A percentile compares a stretch with the other conserved stretches of the same genome.
Evolutionary conservation across 1,140 invertebrate species (phyloP).

Genomic region (Dryas iulia): DNA sequence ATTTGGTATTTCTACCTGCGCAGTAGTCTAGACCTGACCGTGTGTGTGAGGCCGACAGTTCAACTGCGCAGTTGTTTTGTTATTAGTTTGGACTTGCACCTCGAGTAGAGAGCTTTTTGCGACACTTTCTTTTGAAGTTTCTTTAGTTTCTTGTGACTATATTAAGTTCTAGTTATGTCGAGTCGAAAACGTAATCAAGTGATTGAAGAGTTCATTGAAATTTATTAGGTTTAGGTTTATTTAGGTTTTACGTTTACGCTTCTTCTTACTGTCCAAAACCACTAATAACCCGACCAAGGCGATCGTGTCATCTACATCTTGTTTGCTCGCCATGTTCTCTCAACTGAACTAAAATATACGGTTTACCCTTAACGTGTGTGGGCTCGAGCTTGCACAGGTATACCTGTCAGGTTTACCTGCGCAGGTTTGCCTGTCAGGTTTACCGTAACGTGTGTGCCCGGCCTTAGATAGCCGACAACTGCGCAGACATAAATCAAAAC

Average conservation of each 20-base stretch:
- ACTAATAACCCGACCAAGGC: background rate
- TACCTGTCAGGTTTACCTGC: background rate
- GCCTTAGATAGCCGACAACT: no score
- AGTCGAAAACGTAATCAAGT: background rate
- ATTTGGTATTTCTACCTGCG: no score
- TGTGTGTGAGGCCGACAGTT: no score
- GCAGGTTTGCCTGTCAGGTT: background rate
- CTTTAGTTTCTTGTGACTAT: background rate
- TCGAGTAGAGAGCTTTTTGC: background rate
- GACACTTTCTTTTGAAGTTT: no score
- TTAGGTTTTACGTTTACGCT: background rate
- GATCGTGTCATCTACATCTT: background rate
- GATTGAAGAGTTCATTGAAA: slow-evolving; percentile 25
- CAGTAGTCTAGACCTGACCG: no score
- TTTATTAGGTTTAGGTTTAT: no score
- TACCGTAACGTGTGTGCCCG: slow-evolving; percentile 3
- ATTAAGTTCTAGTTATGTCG: background rate
- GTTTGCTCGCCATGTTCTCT: background rate
- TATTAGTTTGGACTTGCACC: background rate
- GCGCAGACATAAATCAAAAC: no score
- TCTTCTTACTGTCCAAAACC: background rate
- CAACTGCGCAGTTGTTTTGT: slow-evolving; percentile 1
- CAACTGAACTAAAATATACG: slow-evolving; percentile 4
- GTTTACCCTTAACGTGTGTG: no score
- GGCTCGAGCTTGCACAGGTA: no score